These are phyloP conservation scores for Phasianus colchicus DNA, from an alignment of 2,113 vertebrate species.

Conservation along the genomic window DNA sequence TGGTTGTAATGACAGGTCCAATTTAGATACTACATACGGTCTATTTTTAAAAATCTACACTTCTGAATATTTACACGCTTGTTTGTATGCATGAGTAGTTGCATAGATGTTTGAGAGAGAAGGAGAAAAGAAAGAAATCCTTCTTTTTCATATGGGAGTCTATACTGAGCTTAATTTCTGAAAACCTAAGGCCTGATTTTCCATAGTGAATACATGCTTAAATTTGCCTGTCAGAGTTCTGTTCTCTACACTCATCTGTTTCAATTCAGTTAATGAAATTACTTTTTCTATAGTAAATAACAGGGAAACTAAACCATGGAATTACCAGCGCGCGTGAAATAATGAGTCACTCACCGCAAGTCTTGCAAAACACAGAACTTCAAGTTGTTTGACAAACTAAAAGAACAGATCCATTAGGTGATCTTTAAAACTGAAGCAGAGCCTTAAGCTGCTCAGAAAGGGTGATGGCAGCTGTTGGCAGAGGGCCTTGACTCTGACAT, in stretches of 20 bases:
- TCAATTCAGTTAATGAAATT: slow-evolving; percentile 42
- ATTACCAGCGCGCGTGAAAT: slow-evolving; percentile 24
- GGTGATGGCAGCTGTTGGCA: neutral
- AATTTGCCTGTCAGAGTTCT: neutral
- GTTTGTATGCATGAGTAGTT: neutral
- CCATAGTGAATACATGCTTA: neutral
- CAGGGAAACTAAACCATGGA: slow-evolving; percentile 6
- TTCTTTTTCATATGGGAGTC: neutral
- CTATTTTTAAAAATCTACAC: neutral
- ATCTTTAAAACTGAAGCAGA: neutral
- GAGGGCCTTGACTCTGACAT: neutral
- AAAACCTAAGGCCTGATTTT: slow-evolving; percentile 24
- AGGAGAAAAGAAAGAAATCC: neutral
- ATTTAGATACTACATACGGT: neutral
- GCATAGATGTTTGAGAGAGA: neutral
- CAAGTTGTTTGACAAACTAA: neutral
- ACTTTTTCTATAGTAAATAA: slow-evolving; percentile 31
- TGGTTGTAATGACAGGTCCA: neutral
- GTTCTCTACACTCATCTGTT: slow-evolving; percentile 22
- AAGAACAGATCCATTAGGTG: neutral
- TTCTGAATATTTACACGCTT: neutral
- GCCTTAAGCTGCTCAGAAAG: neutral
- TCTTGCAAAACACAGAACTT: neutral
- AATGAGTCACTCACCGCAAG: neutral
- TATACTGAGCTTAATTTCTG: slow-evolving; percentile 15